A percentile compares a stretch with the other conserved stretches of the same genome.
These are phyloP conservation scores for Pipistrellus pipistrellus DNA, from an alignment of 2,797 vertebrate species.

Conservation along the genomic window DNA sequence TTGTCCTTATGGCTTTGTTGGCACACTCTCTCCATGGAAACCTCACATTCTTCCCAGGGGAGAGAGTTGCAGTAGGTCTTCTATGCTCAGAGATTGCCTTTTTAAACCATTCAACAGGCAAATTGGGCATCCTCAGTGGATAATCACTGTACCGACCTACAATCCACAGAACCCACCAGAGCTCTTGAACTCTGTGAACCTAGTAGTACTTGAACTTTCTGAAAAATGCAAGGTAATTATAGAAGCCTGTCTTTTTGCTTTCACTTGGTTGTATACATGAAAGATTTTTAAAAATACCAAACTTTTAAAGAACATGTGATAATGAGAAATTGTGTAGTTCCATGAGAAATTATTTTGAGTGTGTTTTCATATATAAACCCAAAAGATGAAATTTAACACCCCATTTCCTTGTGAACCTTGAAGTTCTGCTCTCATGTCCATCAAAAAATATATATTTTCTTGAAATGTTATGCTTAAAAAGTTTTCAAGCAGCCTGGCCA, in stretches of 20 bases:
- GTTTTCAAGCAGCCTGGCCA: background rate
- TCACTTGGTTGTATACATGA: background rate
- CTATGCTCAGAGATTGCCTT: background rate
- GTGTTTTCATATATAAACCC: constrained; percentile 17
- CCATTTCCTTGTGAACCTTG: background rate
- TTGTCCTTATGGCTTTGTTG: background rate
- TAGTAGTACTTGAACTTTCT: constrained; percentile 47
- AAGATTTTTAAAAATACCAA: background rate
- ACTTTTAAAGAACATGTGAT: constrained; percentile 36
- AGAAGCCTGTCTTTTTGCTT: constrained; percentile 18
- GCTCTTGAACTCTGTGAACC: constrained; percentile 20
- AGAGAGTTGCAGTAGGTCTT: constrained; percentile 45
- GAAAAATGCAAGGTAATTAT: constrained; percentile 49
- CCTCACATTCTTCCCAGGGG: constrained; percentile 40
- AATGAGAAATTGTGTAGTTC: background rate
- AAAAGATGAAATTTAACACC: constrained; percentile 24
- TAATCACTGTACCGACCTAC: constrained; percentile 58
- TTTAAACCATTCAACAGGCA: constrained; percentile 33
- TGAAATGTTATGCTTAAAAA: constrained; percentile 41
- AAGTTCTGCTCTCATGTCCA: constrained; percentile 11
- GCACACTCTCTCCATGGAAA: background rate
- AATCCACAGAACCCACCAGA: constrained; percentile 7
- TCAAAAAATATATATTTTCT: constrained; percentile 24
- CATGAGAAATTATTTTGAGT: constrained; percentile 36
- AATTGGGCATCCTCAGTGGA: constrained; percentile 47